These are phyloP conservation scores for Desoria tigrina DNA, from an alignment of 2,888 invertebrate species.

Conservation along the genomic window DNA sequence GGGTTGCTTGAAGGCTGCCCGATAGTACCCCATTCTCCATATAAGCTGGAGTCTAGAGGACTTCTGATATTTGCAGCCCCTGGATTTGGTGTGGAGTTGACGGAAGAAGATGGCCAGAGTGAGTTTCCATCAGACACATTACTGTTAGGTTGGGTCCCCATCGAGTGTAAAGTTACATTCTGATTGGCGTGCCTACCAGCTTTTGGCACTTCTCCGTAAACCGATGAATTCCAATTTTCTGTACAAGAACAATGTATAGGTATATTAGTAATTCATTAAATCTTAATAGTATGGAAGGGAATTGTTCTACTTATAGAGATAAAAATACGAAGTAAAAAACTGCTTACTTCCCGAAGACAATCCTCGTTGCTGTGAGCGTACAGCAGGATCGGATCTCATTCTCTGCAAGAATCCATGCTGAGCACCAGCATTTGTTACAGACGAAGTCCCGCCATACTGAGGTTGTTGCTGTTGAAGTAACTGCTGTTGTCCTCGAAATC, in stretches of 20 bases:
- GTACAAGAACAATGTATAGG: not conserved
- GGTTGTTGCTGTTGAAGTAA: not conserved
- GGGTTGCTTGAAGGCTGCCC: not conserved
- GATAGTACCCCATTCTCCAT: constrained; percentile 18
- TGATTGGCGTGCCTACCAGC: no score
- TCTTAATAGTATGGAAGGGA: no score
- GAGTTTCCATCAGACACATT: not conserved
- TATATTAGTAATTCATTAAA: not conserved
- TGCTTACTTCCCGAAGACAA: not conserved
- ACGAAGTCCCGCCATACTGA: not conserved
- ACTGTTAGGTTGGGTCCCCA: constrained; percentile 12
- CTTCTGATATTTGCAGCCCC: constrained; percentile 15
- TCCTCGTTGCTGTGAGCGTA: not conserved
- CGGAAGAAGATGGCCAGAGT: constrained; percentile 23
- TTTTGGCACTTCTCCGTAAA: not conserved
- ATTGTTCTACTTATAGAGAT: not conserved
- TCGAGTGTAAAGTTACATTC: not conserved
- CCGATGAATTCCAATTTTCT: constrained; percentile 32
- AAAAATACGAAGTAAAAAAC: not conserved
- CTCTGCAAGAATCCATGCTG: constrained; percentile 45
- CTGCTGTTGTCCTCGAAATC: not conserved
- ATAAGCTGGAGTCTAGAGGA: constrained; percentile 14
- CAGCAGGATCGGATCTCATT: constrained; percentile 46
- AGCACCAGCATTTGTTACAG: not conserved
- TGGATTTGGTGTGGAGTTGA: constrained; percentile 6